Percentiles rank a stretch among this genome's conserved stretches.
Conservation (phyloP, 1,140 invertebrate species). For the Ceratitis capitata region DNA sequence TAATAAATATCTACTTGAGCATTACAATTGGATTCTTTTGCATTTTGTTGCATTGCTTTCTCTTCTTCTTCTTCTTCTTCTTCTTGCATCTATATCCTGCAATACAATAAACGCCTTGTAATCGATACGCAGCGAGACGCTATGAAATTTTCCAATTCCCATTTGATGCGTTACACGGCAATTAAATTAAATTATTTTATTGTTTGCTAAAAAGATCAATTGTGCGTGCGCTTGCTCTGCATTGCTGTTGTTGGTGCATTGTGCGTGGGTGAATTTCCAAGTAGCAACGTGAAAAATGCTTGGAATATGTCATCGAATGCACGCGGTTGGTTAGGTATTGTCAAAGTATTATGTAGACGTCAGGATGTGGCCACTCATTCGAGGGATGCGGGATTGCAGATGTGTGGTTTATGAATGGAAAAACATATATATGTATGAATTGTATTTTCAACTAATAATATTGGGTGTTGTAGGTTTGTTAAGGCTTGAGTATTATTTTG, state of each 20-base stretch:
- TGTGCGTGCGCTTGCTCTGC: neutral
- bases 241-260: neutral
- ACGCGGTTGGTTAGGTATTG: neutral
- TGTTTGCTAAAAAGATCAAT: slow-evolving; percentile 27
- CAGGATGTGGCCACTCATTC: neutral
- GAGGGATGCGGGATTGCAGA: neutral
- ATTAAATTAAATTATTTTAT: slow-evolving; percentile 37
- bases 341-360: neutral
- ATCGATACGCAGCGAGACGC: slow-evolving; percentile 8
- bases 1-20: slow-evolving; percentile 23
- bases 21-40: slow-evolving; percentile 31
- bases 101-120: slow-evolving; percentile 17
- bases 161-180: neutral
- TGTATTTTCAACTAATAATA: too few species aligned
- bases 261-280: neutral
- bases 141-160: neutral
- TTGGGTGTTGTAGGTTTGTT: too few species aligned
- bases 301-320: neutral
- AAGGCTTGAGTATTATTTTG: too few species aligned
- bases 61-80: neutral
- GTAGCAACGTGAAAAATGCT: neutral
- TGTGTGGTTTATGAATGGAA: neutral
- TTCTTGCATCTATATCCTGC: too few species aligned
- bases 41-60: slow-evolving; percentile 13
- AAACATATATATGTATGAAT: too few species aligned